Evolutionary conservation across 2,113 vertebrate genomes (phyloP), one percentile per base, ranked within the genome.

Genomic region (Smithornis capensis): DNA sequence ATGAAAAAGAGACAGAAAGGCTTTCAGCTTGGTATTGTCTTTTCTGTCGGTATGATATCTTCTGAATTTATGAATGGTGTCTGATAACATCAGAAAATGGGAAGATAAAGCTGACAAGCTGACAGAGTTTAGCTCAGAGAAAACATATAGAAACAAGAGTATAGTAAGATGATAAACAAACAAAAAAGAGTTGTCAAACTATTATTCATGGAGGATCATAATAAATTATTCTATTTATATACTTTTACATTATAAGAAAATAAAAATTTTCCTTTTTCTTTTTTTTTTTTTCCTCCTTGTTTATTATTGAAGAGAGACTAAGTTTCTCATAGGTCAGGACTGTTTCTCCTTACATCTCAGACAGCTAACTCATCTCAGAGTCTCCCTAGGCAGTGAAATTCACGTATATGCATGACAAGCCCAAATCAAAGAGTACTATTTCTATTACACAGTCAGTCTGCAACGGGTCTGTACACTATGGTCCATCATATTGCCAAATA

Each of bases 351-450:
- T 49, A n/a, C 16, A 55, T 38, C 44, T 37, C 35, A 76, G 19
- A 12, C 1, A 50, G 8, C 4, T 12, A 70, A 14, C 21, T 80
- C 17, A 91, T 31, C 23, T 78, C 67, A 50, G 42, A 35, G 10
- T 55, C 37, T 67, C 42, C 11, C 65, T 7, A n/a, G 1, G 2
- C 67, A 70, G 18, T 14, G 23, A 52, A 50, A 64, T 16, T 25
- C 22, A 50, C 14, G 5, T 19, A 24, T 9, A 18, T 0, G 1
- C 16, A 53, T 1, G 3, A 12, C 2, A 69, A 64, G 12, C 35
- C 12, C 49, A 45, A 55, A 69, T 25, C 53, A 64, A 6, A 2
- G 0, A 47, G 22, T 12, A 49, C 10, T 21, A 52, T 17, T 80
- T 33, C 53, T 77, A 11, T 50, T 28, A 33, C 7, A 44, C 14